Evolutionary conservation across 2,797 vertebrate species (phyloP).

Genomic region (Spea hammondii): DNA sequence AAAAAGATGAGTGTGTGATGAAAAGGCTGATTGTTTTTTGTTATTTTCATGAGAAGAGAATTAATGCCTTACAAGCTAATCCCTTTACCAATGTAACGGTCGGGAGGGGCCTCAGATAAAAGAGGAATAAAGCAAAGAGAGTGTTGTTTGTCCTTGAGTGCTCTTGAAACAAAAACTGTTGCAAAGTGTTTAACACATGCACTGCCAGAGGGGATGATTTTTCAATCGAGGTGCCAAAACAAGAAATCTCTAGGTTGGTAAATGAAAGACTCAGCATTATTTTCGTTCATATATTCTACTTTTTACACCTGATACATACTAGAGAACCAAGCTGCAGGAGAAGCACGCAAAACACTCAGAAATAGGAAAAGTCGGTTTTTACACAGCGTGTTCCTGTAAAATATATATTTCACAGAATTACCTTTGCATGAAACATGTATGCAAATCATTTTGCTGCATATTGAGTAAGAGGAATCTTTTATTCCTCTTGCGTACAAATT

Average conservation of each 20-base stretch:
- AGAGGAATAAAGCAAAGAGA: constrained; percentile 51
- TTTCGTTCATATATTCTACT: constrained; percentile 28
- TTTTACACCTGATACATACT: constrained; percentile 17
- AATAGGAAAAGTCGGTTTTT: constrained; percentile 36
- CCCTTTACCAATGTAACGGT: constrained; percentile 57
- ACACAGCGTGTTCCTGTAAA: constrained; percentile 31
- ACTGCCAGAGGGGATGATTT: constrained; percentile 29
- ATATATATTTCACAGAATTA: constrained; percentile 1
- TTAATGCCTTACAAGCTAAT: constrained; percentile 62
- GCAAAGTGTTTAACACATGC: constrained; percentile 32
- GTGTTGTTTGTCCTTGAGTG: constrained; percentile 65
- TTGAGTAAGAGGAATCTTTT: constrained; percentile 20
- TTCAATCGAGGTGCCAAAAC: not conserved
- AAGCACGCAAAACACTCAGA: constrained; percentile 35
- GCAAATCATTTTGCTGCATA: constrained; percentile 33
- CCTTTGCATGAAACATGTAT: constrained; percentile 3
- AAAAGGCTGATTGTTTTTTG: constrained; percentile 54
- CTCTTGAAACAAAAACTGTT: constrained; percentile 55
- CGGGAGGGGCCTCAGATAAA: constrained; percentile 43
- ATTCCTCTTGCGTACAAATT: not conserved
- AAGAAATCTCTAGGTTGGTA: not conserved
- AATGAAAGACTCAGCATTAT: not conserved
- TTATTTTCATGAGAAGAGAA: constrained; percentile 63
- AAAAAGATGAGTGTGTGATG: constrained; percentile 58
- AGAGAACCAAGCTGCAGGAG: constrained; percentile 37